Conservation (phyloP, 2,797 vertebrate species). For the Danio choprae region DNA sequence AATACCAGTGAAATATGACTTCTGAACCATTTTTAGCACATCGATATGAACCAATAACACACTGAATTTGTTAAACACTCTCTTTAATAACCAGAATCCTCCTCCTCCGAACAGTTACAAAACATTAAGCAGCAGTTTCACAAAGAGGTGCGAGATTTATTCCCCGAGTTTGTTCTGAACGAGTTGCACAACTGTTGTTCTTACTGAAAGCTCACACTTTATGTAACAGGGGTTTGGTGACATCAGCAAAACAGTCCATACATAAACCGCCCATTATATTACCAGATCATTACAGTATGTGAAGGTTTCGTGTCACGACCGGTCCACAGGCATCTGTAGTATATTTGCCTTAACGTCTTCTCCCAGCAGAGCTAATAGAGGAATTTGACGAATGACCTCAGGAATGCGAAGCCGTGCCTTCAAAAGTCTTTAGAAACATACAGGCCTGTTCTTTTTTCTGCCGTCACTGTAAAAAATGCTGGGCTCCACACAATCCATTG, state of each 20-base stretch:
- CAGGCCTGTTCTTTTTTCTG: neutral
- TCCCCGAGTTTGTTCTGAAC: slow-evolving; percentile 14
- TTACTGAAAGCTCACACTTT: slow-evolving; percentile 1
- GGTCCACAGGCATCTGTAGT: slow-evolving; percentile 17
- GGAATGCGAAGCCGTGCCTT: slow-evolving; percentile 50
- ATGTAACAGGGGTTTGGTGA: neutral
- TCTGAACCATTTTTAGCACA: neutral
- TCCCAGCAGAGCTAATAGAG: slow-evolving; percentile 13
- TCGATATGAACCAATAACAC: no score
- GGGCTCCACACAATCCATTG: no score
- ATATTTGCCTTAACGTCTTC: slow-evolving; percentile 7
- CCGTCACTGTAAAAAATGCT: neutral
- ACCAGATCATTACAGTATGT: neutral
- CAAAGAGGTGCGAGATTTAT: neutral
- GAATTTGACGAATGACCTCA: slow-evolving; percentile 48
- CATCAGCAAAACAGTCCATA: neutral
- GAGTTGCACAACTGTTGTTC: neutral
- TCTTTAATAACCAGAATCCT: slow-evolving; percentile 2
- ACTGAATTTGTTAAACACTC: neutral
- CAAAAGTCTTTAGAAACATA: slow-evolving; percentile 49
- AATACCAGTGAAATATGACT: neutral
- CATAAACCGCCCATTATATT: neutral
- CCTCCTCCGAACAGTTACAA: neutral
- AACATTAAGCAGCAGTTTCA: neutral
- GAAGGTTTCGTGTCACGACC: neutral